Conservation (phyloP, 2,113 vertebrate genomes). For the Caloenas nicobarica region DNA sequence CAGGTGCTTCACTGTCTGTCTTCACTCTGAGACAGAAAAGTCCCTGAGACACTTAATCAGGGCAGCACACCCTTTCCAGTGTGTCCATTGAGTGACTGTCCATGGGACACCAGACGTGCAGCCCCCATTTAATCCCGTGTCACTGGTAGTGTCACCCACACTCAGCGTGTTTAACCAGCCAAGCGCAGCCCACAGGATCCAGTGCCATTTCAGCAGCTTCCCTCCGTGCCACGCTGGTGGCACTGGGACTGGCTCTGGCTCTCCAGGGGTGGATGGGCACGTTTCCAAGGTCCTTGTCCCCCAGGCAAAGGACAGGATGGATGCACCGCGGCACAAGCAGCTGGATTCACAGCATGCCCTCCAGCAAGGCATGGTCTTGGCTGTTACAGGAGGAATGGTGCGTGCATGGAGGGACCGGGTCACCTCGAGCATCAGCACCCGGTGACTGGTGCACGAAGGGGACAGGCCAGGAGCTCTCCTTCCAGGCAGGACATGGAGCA, state of each 20-base stretch:
- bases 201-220: neutral
- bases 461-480: neutral
- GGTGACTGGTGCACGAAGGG: neutral
- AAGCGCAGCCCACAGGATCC: neutral
- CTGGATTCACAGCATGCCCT: neutral
- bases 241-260: neutral
- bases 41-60: slow-evolving; percentile 8
- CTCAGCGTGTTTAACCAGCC: neutral
- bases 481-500: neutral
- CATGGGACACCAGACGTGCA: neutral
- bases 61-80: neutral
- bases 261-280: neutral
- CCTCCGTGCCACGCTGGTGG: neutral
- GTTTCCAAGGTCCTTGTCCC: neutral
- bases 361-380: neutral
- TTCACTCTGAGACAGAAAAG: neutral
- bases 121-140: slow-evolving; percentile 11
- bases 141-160: neutral
- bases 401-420: neutral
- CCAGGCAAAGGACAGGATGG: neutral
- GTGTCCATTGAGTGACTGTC: neutral
- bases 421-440: fast-evolving
- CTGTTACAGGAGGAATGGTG: neutral
- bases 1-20: neutral
- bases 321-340: neutral